Evolutionary conservation across 2,113 vertebrate species (phyloP).

Genomic region (Rhinolophus ferrumequinum): DNA sequence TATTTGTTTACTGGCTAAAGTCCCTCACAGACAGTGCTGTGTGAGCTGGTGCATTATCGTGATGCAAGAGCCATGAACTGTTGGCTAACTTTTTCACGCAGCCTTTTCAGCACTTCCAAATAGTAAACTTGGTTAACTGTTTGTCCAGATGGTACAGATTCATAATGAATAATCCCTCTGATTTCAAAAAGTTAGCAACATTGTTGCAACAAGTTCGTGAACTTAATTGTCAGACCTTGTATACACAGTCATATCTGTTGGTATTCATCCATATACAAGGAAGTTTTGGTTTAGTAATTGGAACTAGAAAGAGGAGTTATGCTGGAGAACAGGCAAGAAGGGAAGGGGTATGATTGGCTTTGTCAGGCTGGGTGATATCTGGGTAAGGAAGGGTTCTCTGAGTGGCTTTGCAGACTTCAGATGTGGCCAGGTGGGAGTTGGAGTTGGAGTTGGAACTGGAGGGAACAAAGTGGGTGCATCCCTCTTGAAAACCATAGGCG

Average conservation of each 20-base stretch:
- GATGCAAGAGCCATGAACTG: no score
- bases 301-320: not conserved
- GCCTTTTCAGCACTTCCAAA: no score
- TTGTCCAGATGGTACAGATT: no score
- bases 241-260: not conserved
- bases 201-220: no score
- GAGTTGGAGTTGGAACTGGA: not conserved
- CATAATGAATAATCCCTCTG: no score
- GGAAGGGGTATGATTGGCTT: not conserved
- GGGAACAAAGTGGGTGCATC: not conserved
- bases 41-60: no score
- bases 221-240: no score
- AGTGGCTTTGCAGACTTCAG: not conserved
- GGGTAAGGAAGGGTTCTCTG: not conserved
- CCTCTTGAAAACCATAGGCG: not conserved
- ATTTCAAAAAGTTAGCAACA: no score
- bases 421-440: not conserved
- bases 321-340: not conserved
- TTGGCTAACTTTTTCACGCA: no score
- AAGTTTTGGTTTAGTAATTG: constrained; percentile 7
- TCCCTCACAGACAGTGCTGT: no score
- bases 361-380: not conserved
- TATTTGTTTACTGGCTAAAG: no score
- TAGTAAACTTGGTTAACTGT: no score
- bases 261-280: not conserved